Conservation (phyloP, 2,113 vertebrate species). For the Burhinus oedicnemus region DNA sequence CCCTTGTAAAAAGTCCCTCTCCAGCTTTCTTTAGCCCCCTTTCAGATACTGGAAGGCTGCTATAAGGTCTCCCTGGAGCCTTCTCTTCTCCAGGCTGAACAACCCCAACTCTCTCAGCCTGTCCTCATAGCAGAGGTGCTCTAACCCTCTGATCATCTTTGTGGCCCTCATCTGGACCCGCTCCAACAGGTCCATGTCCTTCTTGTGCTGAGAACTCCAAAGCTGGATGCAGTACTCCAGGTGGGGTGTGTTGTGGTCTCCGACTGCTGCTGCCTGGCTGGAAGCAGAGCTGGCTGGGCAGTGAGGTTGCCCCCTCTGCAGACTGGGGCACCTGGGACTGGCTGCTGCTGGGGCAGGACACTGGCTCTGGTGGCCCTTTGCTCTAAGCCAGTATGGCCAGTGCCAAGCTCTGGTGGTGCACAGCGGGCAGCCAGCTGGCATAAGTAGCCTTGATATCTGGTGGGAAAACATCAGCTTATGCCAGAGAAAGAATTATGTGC, state of each 20-base stretch:
- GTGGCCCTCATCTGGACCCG: background rate
- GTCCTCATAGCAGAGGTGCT: background rate
- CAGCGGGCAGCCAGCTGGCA: background rate
- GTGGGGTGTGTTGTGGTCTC: background rate
- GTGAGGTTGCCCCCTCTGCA: background rate
- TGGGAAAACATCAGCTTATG: background rate
- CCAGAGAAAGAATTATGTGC: background rate
- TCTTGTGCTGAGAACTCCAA: background rate
- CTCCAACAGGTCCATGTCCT: background rate
- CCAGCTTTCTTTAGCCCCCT: background rate
- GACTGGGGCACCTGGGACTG: background rate
- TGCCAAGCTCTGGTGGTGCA: background rate
- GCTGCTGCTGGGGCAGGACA: background rate
- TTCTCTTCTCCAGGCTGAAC: background rate
- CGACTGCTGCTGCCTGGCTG: fast-evolving
- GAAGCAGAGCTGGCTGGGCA: background rate
- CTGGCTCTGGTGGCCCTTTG: background rate
- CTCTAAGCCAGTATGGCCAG: background rate
- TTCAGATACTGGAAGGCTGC: background rate
- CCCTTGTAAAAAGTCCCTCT: background rate
- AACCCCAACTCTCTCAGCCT: background rate
- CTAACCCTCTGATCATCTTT: background rate
- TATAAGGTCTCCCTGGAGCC: background rate
- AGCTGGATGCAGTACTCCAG: background rate
- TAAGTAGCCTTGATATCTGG: background rate